A percentile compares a stretch with the other conserved stretches of the same genome.
phyloP scores from a whole-genome alignment of 2,797 vertebrate species.

The Peromyscus melanophrys region DNA sequence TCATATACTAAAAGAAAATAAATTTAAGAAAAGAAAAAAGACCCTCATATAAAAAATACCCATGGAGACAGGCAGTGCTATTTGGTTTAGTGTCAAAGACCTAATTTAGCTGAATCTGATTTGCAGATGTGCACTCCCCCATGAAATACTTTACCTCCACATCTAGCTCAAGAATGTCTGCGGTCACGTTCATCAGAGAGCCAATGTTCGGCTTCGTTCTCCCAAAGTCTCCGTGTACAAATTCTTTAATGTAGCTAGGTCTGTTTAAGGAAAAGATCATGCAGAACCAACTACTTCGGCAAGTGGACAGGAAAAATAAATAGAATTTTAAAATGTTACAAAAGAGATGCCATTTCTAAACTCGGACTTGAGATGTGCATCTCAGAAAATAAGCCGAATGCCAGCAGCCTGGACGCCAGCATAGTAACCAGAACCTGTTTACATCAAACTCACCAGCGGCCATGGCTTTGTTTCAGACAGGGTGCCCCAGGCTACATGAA shows the following conservation, averaged over 20 bases:
- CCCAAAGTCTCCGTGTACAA: constrained; percentile 98
- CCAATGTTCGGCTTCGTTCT: constrained; percentile 97
- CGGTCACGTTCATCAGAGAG: constrained; percentile 93
- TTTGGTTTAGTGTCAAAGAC: background rate
- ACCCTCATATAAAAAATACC: background rate
- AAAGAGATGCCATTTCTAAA: constrained; percentile 2
- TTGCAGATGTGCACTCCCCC: constrained; percentile 21
- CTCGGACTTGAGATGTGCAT: background rate
- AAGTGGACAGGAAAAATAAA: constrained; percentile 34
- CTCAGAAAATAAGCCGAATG: background rate
- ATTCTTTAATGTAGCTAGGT: constrained; percentile 97
- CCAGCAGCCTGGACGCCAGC: background rate
- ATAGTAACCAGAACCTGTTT: too few species aligned
- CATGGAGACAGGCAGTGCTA: background rate
- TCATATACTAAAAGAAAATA: background rate
- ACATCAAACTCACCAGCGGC: background rate
- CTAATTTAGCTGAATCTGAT: constrained; percentile 6
- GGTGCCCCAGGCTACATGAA: background rate
- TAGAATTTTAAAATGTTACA: constrained; percentile 28
- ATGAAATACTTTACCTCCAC: constrained; percentile 93
- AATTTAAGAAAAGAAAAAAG: background rate
- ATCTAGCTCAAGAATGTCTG: constrained; percentile 97
- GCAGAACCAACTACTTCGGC: background rate
- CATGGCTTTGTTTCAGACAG: background rate
- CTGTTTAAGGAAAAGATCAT: constrained; percentile 88